phyloP scores from a whole-genome alignment of 2,113 vertebrate species.

The Heliornis fulica region DNA sequence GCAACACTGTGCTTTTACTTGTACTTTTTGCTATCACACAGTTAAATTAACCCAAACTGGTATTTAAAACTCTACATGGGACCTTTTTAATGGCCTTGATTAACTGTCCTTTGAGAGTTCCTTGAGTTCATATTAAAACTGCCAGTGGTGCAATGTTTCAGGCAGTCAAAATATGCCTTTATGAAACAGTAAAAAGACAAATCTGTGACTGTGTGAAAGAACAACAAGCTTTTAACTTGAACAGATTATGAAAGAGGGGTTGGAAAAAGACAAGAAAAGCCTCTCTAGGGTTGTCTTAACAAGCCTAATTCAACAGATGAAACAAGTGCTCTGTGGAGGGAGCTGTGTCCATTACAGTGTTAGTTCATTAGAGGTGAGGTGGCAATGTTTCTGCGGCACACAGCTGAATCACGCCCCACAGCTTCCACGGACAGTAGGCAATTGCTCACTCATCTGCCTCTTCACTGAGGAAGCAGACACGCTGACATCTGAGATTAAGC shows the following conservation, averaged over 20 bases:
- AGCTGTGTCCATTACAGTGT: not conserved
- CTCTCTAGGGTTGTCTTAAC: not conserved
- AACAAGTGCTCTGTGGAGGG: not conserved
- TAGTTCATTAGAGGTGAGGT: not conserved
- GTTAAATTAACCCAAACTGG: not conserved
- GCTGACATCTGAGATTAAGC: not conserved
- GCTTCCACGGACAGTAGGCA: not conserved
- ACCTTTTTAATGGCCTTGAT: not conserved
- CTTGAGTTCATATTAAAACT: not conserved
- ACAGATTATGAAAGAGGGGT: not conserved
- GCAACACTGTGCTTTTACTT: not conserved
- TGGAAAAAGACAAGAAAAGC: not conserved
- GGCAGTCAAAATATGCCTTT: not conserved
- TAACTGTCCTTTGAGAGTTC: not conserved
- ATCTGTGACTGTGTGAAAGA: not conserved
- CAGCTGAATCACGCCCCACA: not conserved
- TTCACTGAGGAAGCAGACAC: not conserved
- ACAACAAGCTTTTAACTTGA: not conserved
- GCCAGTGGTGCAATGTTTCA: not conserved
- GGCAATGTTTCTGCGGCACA: not conserved
- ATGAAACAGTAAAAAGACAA: not conserved
- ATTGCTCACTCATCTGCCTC: not conserved
- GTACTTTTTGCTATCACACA: not conserved
- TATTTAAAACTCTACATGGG: not conserved
- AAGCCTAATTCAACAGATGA: slow-evolving; percentile 21